Conservation (phyloP, 2,113 vertebrate species). For the Campylomormyrus tamandua region DNA sequence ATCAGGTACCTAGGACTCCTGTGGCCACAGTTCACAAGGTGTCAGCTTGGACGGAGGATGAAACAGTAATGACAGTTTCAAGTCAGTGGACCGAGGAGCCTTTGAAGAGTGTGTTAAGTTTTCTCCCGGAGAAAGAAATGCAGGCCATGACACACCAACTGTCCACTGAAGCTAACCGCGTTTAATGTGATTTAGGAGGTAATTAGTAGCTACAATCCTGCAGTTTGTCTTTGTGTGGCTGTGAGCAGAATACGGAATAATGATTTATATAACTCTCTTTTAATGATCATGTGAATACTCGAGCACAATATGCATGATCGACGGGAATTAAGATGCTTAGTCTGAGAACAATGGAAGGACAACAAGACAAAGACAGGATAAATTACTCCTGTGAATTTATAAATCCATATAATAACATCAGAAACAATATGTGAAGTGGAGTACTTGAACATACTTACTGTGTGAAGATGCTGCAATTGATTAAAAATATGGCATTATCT, state of each 20-base stretch:
- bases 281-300: background rate
- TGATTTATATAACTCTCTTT: background rate
- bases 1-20: background rate
- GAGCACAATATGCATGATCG: background rate
- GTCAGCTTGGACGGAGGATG: background rate
- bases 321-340: background rate
- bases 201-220: background rate
- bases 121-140: background rate
- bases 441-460: background rate
- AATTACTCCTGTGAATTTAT: background rate
- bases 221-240: background rate
- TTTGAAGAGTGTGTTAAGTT: background rate
- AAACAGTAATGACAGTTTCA: background rate
- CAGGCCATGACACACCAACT: background rate
- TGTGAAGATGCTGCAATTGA: background rate
- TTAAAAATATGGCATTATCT: background rate
- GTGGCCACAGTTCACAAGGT: background rate
- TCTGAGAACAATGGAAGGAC: background rate
- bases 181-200: background rate
- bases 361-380: background rate
- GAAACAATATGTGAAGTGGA: background rate
- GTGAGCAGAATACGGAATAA: background rate
- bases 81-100: background rate
- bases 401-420: background rate
- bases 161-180: background rate